phyloP scores from a whole-genome alignment of 1,140 invertebrate species.

The Drosophila nannoptera region DNA sequence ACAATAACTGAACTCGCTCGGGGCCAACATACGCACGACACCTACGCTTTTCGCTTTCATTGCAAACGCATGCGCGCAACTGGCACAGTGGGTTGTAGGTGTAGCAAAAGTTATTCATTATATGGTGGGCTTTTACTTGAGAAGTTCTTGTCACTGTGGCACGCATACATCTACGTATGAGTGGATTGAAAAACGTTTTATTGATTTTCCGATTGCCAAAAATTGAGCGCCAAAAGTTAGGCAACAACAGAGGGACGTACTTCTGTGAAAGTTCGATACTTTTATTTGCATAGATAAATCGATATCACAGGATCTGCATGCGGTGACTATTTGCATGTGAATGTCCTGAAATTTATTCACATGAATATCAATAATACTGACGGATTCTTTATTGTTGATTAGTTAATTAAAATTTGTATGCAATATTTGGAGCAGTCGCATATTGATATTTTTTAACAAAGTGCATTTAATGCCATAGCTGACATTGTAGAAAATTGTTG shows the following conservation, averaged over 20 bases:
- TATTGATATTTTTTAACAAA: conserved; percentile 2
- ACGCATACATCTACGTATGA: conserved; percentile 27
- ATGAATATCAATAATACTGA: too few species aligned
- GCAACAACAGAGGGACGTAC: neutral
- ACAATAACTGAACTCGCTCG: conserved; percentile 67
- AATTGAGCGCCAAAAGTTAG: conserved; percentile 29
- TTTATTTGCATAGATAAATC: conserved; percentile 28
- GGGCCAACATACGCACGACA: conserved; percentile 41
- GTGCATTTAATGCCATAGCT: conserved; percentile 10
- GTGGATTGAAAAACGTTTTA: conserved; percentile 46
- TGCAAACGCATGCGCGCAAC: conserved; percentile 58
- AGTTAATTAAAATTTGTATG: neutral
- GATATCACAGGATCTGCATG: conserved; percentile 29
- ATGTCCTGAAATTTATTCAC: too few species aligned
- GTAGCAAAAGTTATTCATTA: neutral
- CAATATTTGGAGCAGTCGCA: neutral
- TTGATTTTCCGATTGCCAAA: conserved; percentile 58
- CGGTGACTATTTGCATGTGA: neutral
- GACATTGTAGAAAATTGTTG: conserved; percentile 21
- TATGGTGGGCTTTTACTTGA: neutral
- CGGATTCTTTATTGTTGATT: too few species aligned
- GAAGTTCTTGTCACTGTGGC: conserved; percentile 34
- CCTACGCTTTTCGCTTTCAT: conserved; percentile 72
- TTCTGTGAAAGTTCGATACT: conserved; percentile 8
- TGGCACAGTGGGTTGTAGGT: conserved; percentile 36